Percentiles rank a stretch among this genome's conserved stretches.
Evolutionary conservation across 1,140 invertebrate genomes (phyloP).

Genomic region (Caerostris extrusa): DNA sequence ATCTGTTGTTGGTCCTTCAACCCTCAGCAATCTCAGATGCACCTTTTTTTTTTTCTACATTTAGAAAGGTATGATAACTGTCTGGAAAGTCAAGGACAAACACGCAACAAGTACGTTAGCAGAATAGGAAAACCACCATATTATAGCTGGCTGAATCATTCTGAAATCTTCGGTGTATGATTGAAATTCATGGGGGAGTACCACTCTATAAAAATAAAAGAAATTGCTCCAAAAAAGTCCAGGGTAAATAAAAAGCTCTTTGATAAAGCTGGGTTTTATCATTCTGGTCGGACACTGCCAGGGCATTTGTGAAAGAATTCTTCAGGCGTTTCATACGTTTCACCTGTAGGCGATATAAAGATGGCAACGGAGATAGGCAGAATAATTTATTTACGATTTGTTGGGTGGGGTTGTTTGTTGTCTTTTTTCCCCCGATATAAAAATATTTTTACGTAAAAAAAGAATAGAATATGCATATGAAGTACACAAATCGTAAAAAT

Average conservation of each 20-base stretch:
- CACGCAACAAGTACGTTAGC: neutral
- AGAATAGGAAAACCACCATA: neutral
- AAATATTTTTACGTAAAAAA: no score
- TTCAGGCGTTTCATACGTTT: neutral
- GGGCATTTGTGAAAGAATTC: neutral
- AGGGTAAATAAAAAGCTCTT: neutral
- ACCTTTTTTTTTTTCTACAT: neutral
- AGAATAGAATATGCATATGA: no score
- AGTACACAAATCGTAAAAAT: neutral
- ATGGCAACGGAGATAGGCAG: neutral
- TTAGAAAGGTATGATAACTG: neutral
- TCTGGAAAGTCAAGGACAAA: neutral
- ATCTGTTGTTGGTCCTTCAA: neutral
- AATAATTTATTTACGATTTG: neutral
- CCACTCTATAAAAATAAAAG: neutral
- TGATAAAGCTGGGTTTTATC: neutral
- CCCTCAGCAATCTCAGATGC: neutral
- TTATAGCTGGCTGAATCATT: neutral
- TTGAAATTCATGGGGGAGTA: neutral
- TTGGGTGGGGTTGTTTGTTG: no score
- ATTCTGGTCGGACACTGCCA: neutral
- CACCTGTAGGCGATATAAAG: neutral
- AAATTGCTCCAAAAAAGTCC: neutral
- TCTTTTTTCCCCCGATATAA: no score
- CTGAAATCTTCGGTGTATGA: neutral